phyloP scores from a whole-genome alignment of 2,888 invertebrate genomes.

The Epirrita christyi region DNA sequence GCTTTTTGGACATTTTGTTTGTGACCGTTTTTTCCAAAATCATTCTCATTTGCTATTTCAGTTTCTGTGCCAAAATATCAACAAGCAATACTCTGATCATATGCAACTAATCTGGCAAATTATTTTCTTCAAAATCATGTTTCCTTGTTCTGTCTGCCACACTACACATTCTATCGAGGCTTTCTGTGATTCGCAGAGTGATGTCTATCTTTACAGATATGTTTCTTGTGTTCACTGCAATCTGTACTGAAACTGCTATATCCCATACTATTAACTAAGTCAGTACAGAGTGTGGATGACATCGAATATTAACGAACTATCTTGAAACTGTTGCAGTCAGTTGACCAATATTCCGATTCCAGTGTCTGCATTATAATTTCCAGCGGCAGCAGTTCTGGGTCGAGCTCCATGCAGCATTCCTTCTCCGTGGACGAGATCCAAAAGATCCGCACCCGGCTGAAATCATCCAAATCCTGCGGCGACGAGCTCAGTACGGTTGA shows the following conservation, averaged over 20 bases:
- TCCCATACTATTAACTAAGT: background rate
- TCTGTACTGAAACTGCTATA: background rate
- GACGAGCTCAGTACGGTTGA: slow-evolving; percentile 88
- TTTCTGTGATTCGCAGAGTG: slow-evolving; percentile 4
- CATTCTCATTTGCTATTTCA: background rate
- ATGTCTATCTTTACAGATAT: background rate
- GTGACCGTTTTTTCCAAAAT: slow-evolving; percentile 11
- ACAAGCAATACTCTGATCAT: background rate
- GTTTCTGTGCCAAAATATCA: background rate
- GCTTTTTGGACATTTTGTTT: slow-evolving; percentile 50
- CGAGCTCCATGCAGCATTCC: slow-evolving; percentile 92
- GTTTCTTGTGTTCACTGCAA: slow-evolving; percentile 1
- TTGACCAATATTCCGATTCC: background rate
- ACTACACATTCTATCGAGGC: slow-evolving; percentile 4
- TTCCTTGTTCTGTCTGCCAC: slow-evolving; percentile 4
- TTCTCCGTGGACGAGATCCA: slow-evolving; percentile 96
- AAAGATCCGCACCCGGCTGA: slow-evolving; percentile 92
- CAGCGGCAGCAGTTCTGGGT: slow-evolving; percentile 90
- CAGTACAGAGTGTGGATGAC: background rate
- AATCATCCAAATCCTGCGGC: slow-evolving; percentile 94
- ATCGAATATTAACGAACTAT: background rate
- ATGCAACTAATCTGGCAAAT: background rate
- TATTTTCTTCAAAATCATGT: background rate
- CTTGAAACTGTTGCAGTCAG: background rate
- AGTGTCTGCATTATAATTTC: slow-evolving; percentile 37